Conservation (phyloP, 2,797 vertebrate species). For the Anniella stebbinsi region DNA sequence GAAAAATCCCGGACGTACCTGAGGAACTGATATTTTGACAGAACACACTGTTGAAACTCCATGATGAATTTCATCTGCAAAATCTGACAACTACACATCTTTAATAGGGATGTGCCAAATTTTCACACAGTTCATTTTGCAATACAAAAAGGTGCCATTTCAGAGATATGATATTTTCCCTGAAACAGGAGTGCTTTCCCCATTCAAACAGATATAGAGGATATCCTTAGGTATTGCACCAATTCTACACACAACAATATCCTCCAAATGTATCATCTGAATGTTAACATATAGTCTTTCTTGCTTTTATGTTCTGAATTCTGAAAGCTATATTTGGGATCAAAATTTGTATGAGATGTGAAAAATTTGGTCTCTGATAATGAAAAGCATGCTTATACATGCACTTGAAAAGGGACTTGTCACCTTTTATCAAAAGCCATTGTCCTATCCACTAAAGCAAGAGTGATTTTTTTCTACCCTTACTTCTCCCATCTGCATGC, state of each 20-base stretch:
- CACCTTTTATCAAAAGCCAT: background rate
- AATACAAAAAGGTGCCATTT: background rate
- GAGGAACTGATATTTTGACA: conserved; percentile 63
- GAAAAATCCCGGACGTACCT: conserved; percentile 70
- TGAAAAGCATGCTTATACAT: background rate
- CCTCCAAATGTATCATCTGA: too few relatives aligned
- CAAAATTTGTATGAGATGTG: background rate
- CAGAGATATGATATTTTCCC: background rate
- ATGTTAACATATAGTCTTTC: background rate
- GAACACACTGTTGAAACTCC: conserved; percentile 50
- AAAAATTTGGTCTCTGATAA: background rate
- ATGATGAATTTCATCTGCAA: background rate
- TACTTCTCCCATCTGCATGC: background rate
- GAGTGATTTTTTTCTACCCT: background rate
- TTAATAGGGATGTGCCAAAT: background rate
- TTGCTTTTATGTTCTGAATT: background rate
- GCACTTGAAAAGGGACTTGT: background rate
- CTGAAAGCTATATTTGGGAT: background rate
- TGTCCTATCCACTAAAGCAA: background rate
- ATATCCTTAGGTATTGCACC: background rate
- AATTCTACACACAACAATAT: background rate
- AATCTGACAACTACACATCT: background rate
- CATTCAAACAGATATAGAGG: background rate
- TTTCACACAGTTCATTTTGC: background rate
- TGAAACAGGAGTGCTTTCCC: background rate